Evolutionary conservation across 2,113 vertebrate genomes (phyloP).

Genomic region (Tiliqua scincoides): DNA sequence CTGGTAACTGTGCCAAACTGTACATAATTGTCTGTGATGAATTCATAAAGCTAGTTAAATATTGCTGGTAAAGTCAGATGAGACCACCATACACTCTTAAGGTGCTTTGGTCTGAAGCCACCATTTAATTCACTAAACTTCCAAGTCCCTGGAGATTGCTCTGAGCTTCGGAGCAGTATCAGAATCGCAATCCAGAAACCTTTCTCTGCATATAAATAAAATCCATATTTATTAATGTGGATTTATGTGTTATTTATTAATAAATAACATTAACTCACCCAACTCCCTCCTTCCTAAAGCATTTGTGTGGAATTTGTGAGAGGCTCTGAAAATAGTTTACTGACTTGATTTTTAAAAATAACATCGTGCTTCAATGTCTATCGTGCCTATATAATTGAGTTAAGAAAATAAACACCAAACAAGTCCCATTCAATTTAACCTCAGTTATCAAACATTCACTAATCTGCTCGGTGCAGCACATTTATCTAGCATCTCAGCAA

Average conservation of each 20-base stretch:
- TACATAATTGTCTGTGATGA: slow-evolving; percentile 68
- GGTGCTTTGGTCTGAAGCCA: slow-evolving; percentile 67
- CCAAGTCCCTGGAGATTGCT: slow-evolving; percentile 48
- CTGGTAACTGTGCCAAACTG: slow-evolving; percentile 67
- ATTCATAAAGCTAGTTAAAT: slow-evolving; percentile 63
- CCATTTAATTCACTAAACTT: slow-evolving; percentile 63
- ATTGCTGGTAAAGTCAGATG: slow-evolving; percentile 66
- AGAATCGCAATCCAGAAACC: slow-evolving; percentile 44
- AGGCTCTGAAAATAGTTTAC: slow-evolving; percentile 8
- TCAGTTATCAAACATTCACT: not conserved
- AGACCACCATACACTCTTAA: slow-evolving; percentile 68
- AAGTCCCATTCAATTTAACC: not conserved
- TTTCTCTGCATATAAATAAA: slow-evolving; percentile 48
- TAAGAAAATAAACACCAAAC: not conserved
- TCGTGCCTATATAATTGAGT: not conserved
- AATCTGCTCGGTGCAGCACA: not conserved
- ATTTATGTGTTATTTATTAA: no score
- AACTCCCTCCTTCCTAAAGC: slow-evolving; percentile 12
- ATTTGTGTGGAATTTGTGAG: slow-evolving; percentile 37
- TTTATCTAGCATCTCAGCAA: not conserved
- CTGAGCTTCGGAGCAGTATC: slow-evolving; percentile 53
- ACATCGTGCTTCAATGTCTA: not conserved
- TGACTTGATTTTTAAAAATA: not conserved
- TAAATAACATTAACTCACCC: no score
- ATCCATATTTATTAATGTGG: slow-evolving; percentile 49